Percentiles rank a stretch among this genome's conserved stretches.
Evolutionary conservation across 2,888 invertebrate genomes (phyloP).

Genomic region (Drosophila borborema): DNA sequence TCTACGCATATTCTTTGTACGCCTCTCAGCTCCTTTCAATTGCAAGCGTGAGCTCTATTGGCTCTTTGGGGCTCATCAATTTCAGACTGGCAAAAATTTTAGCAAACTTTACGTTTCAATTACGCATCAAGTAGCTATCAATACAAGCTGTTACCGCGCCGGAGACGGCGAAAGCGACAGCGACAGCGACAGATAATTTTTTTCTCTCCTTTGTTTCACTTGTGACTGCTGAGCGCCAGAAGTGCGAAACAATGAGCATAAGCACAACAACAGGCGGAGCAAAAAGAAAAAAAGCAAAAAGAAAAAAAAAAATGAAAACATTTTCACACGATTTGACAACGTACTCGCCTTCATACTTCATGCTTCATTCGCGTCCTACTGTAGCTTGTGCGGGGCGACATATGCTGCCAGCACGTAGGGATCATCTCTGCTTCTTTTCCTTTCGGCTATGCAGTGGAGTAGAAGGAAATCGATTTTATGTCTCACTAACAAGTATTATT

Average conservation of each 20-base stretch:
- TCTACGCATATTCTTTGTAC: neutral
- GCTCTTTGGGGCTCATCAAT: conserved; percentile 26
- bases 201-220: conserved; percentile 25
- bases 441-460: neutral
- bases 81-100: conserved; percentile 40
- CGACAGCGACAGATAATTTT: conserved; percentile 74
- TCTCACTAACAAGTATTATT: conserved; percentile 26
- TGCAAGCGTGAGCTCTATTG: neutral
- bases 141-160: conserved; percentile 76
- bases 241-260: conserved; percentile 50
- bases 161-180: conserved; percentile 53
- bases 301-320: conserved; percentile 27
- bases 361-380: neutral
- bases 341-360: conserved; percentile 11
- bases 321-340: conserved; percentile 73
- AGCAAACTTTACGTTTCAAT: conserved; percentile 79
- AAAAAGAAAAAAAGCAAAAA: neutral
- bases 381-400: conserved; percentile 31
- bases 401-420: conserved; percentile 58
- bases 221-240: conserved; percentile 31
- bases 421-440: conserved; percentile 10
- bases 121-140: conserved; percentile 82
- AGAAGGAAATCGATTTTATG: conserved; percentile 37
- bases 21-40: neutral
- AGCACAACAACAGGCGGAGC: conserved; percentile 25